Percentiles rank a stretch among this genome's conserved stretches.
These are phyloP conservation scores for Sitobion miscanthi DNA, from an alignment of 1,140 invertebrate genomes.

Conservation along the genomic window DNA sequence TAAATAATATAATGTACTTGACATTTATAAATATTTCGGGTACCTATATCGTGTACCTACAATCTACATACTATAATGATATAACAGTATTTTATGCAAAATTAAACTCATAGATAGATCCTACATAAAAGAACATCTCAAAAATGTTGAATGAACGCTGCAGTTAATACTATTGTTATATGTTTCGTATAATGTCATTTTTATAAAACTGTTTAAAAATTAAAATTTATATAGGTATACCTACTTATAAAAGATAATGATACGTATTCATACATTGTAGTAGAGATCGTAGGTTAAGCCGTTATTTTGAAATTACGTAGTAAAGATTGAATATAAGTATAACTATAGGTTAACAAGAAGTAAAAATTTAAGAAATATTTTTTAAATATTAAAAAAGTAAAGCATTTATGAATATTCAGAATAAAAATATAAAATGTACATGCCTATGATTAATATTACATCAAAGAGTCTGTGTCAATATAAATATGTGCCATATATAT, in stretches of 20 bases:
- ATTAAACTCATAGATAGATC: background rate
- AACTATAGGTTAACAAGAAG: background rate
- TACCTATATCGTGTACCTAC: background rate
- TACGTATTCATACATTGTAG: background rate
- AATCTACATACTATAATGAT: background rate
- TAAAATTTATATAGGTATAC: background rate
- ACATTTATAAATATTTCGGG: background rate
- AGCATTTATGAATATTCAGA: background rate
- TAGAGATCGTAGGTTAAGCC: background rate
- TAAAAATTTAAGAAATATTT: background rate
- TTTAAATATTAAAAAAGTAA: background rate
- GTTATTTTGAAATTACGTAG: background rate
- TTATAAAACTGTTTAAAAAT: background rate
- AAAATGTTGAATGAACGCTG: background rate
- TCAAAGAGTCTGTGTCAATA: background rate
- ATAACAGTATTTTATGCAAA: conserved; percentile 12
- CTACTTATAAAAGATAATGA: background rate
- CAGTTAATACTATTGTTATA: background rate
- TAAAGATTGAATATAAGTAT: background rate
- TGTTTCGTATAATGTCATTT: background rate
- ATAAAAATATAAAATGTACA: background rate
- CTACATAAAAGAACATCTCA: background rate
- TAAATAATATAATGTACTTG: background rate
- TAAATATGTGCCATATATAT: background rate
- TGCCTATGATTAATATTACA: background rate